Evolutionary conservation across 53 echinoderm and acorn worm genomes (phyloP).

Genomic region (Patiria pectinifera): DNA sequence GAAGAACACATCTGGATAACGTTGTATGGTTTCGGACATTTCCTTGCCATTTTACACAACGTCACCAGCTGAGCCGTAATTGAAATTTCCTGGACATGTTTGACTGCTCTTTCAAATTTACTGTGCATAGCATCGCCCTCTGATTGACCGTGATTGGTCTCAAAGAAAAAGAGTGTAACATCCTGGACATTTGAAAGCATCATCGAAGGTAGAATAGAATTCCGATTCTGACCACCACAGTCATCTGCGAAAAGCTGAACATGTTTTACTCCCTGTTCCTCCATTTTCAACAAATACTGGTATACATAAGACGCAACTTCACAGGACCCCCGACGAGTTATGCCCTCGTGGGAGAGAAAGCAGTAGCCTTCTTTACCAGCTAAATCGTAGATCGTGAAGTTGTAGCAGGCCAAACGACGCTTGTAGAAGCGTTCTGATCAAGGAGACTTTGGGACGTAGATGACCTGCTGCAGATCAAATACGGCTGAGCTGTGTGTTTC

Average conservation of each 20-base stretch:
- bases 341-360: constrained; percentile 44
- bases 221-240: constrained; percentile 50
- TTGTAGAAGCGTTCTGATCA: constrained; percentile 63
- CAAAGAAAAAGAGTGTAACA: constrained; percentile 38
- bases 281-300: constrained; percentile 5
- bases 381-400: constrained; percentile 63
- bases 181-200: neutral
- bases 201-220: constrained; percentile 47
- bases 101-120: neutral
- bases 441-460: constrained; percentile 57
- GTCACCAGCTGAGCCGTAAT: constrained; percentile 16
- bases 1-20: neutral
- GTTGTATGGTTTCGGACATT: neutral
- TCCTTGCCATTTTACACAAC: constrained; percentile 16
- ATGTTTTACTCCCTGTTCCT: neutral
- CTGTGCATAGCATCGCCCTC: constrained; percentile 61
- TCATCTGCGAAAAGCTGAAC: constrained; percentile 41
- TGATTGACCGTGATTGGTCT: constrained; percentile 46
- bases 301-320: constrained; percentile 24
- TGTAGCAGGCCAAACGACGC: constrained; percentile 51
- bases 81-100: neutral
- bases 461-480: constrained; percentile 65
- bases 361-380: constrained; percentile 32
- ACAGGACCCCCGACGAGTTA: neutral
- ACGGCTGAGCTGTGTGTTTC: constrained; percentile 4